phyloP scores from a whole-genome alignment of 2,888 invertebrate genomes.

The Junonia oenone region DNA sequence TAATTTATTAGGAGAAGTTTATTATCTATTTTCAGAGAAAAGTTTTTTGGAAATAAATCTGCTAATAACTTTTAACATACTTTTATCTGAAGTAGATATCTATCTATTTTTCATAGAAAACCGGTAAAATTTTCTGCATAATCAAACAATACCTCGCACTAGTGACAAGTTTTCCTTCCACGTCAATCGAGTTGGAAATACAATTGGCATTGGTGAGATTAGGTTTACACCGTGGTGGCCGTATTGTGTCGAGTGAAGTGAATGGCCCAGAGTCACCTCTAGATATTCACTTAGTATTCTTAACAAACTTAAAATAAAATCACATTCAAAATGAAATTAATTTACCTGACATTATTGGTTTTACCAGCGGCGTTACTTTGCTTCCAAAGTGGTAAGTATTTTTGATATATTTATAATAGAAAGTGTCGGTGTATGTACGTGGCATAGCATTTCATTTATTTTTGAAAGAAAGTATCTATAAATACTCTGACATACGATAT shows the following conservation, averaged over 20 bases:
- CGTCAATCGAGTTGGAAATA: constrained; percentile 79
- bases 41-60: no score
- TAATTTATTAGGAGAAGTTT: no score
- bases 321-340: constrained; percentile 82
- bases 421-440: constrained; percentile 53
- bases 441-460: constrained; percentile 52
- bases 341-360: constrained; percentile 82
- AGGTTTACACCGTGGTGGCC: constrained; percentile 49
- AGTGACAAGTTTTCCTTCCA: constrained; percentile 75
- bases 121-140: not conserved
- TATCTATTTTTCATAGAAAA: no score
- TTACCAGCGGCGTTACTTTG: constrained; percentile 86
- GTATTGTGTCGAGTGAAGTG: constrained; percentile 59
- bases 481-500: constrained; percentile 9
- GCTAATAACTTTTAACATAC: no score
- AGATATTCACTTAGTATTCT: constrained; percentile 43
- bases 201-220: constrained; percentile 45
- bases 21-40: no score
- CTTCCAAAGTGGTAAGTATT: constrained; percentile 84
- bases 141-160: constrained; percentile 35
- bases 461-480: constrained; percentile 48
- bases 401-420: constrained; percentile 36
- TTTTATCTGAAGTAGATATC: no score
- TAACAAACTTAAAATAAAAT: constrained; percentile 37
- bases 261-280: constrained; percentile 56